Base-by-base conservation (phyloP, 2,797 vertebrate species). In the Galagoides demidoff region DNA sequence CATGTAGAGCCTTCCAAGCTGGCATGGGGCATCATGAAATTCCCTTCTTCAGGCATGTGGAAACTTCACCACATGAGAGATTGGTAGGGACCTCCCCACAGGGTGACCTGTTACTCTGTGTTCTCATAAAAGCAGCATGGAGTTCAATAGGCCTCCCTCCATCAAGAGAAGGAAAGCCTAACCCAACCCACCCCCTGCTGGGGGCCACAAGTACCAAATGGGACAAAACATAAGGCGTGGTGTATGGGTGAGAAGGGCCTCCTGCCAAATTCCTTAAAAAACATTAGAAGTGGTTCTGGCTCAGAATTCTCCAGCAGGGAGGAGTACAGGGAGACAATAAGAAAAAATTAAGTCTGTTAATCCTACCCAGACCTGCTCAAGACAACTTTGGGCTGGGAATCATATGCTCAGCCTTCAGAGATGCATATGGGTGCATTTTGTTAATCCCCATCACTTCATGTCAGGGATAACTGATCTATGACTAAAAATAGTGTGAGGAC, bases 391-490 rank as follows among this genome's bases (percentile, higher is more conserved):
- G 89, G 87, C 83, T 59, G 39, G 78, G 61, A 95, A 89, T 84
- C 90, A 91, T 86, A 95, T 23, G 57, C 85, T 95, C 95, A 89
- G 71, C 73, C 95, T 90, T 97, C 89, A 97, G 97, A 96, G 96
- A 92, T 95, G 94, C 97, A 52, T 39, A 88, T 85, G 95, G 68
- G 92, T 95, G 97, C 97, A 94, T 94, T 97, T 97, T 89, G 96
- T 95, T 98, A 97, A 97, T 96, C 97, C 91, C 89, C 81, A 37
- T 87, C 91, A 23, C 97, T 83, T 84, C 45, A 2, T 96, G 95
- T 97, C 97, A 96, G 95, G 97, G 97, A 97, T 98, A 98, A 96
- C 95, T 97, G 97, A 98, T 97, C 97, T 95, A 95, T 57, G 85
- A 93, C 97, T 98, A 98, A 98, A 97, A 97, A 98, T 97, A 98